Evolutionary conservation across 2,797 vertebrate species (phyloP), one percentile per base, ranked within the genome.

Genomic region (Eulemur mongoz): DNA sequence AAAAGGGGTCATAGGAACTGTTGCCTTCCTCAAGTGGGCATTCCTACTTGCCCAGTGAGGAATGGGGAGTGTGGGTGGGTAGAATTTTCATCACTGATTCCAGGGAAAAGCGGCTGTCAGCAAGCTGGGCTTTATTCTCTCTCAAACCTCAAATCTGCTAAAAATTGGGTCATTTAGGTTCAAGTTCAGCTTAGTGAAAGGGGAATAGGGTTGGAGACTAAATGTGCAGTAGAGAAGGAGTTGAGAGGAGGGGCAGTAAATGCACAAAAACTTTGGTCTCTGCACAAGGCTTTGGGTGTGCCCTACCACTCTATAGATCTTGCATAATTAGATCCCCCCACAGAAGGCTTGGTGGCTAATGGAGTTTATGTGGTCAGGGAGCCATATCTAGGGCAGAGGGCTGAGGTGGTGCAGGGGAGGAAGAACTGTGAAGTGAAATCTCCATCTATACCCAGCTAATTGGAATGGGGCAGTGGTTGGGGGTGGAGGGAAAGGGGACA

Each of bases 381-480:
- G 22, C 63, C 89, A 79, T 61, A 72, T 50, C 83, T 54, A 85
- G 86, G 89, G 81, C 8, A 65, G 50, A 75, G 67, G 69, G 20
- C 54, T 4, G 14, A 90, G 61, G 75, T 57, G 52, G 35, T 88
- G 40, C 48, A 72, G 57, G 67, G 70, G 61, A 94, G 72, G 32
- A 85, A 72, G 81, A 76, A 86, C 67, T 88, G 20, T 86, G 50
- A 96, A 54, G 20, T 76, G 70, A 87, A 91, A 75, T 81, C 59
- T 93, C 30, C 67, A 35, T 70, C 57, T 92, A 13, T 1, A 91
- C 45, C 72, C 48, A 79, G 83, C 61, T 96, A 87, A 93, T 76
- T 94, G 89, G 92, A 70, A 78, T 63, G 30, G 32, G 35, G 43
- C 11, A 7, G 17, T 32, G 25, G 17, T 27, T 1, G 20, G 48